These are phyloP conservation scores for Listronotus oregonensis DNA, from an alignment of 1,140 invertebrate species.

Conservation along the genomic window DNA sequence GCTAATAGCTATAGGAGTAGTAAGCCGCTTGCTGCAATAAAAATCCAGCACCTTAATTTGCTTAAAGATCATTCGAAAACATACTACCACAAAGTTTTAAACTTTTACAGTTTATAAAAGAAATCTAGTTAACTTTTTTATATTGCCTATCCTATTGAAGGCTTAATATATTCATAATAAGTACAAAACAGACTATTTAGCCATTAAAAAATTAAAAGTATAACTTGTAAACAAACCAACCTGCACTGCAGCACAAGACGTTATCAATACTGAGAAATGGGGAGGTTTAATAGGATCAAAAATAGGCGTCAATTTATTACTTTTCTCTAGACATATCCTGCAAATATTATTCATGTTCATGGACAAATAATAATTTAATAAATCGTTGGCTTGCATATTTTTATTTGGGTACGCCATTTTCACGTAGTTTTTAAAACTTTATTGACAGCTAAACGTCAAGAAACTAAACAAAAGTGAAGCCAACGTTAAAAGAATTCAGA, in stretches of 20 bases:
- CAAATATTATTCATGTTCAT: slow-evolving; percentile 61
- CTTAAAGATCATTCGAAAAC: too few species aligned
- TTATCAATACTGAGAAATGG: slow-evolving; percentile 63
- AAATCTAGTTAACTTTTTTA: too few species aligned
- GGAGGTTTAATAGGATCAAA: slow-evolving; percentile 64
- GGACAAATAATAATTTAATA: slow-evolving; percentile 53
- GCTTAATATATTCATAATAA: too few species aligned
- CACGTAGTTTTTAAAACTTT: not conserved
- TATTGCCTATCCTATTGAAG: too few species aligned
- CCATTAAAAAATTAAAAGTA: not conserved
- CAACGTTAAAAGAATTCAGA: too few species aligned
- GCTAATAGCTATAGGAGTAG: too few species aligned
- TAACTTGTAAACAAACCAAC: slow-evolving; percentile 52
- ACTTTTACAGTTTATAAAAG: too few species aligned
- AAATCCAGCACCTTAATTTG: too few species aligned
- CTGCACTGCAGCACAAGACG: slow-evolving; percentile 67
- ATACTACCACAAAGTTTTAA: not conserved
- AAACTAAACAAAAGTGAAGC: too few species aligned
- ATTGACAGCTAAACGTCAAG: too few species aligned
- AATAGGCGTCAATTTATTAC: slow-evolving; percentile 65
- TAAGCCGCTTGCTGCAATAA: too few species aligned
- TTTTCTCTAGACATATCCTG: slow-evolving; percentile 67
- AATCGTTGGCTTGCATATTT: slow-evolving; percentile 45
- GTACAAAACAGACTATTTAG: too few species aligned
- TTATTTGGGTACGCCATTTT: slow-evolving; percentile 40